Percentiles rank a stretch among this genome's conserved stretches.
Evolutionary conservation across 2,888 invertebrate genomes (phyloP).

Genomic region (Dicycla oo): DNA sequence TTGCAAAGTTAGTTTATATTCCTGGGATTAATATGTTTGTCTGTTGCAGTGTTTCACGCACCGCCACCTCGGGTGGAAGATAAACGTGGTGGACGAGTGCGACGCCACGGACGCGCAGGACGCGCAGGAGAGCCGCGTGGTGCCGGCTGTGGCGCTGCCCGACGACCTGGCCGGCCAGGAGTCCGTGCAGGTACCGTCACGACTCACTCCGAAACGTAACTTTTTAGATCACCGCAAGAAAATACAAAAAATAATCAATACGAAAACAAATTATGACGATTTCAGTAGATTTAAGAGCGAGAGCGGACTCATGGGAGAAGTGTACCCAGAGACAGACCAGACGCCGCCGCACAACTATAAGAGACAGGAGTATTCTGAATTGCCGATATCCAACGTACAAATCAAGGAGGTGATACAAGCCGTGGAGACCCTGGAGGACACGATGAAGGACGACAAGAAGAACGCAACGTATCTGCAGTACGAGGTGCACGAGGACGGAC

Average conservation of each 20-base stretch:
- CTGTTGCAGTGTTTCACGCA: slow-evolving; percentile 96
- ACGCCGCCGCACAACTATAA: slow-evolving; percentile 69
- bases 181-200: slow-evolving; percentile 92
- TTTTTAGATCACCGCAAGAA: slow-evolving; percentile 86
- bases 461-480: slow-evolving; percentile 79
- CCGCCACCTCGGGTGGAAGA: slow-evolving; percentile 98
- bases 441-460: slow-evolving; percentile 78
- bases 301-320: slow-evolving; percentile 78
- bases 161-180: slow-evolving; percentile 84
- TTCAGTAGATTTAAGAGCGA: slow-evolving; percentile 84
- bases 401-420: slow-evolving; percentile 86
- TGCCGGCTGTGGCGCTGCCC: slow-evolving; percentile 82
- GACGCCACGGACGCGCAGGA: slow-evolving; percentile 90
- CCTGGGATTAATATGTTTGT: slow-evolving; percentile 39
- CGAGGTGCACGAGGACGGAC: slow-evolving; percentile 82
- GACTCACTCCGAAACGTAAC: slow-evolving; percentile 91
- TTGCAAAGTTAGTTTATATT: slow-evolving; percentile 23
- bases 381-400: slow-evolving; percentile 84
- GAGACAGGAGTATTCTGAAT: slow-evolving; percentile 83
- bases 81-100: slow-evolving; percentile 96
- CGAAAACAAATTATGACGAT: slow-evolving; percentile 87
- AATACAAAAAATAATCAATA: slow-evolving; percentile 86
- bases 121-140: slow-evolving; percentile 89
- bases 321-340: slow-evolving; percentile 69
- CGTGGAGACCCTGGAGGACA: slow-evolving; percentile 83